Evolutionary conservation across 2,888 invertebrate genomes (phyloP).

Genomic region (Linyphia triangularis): DNA sequence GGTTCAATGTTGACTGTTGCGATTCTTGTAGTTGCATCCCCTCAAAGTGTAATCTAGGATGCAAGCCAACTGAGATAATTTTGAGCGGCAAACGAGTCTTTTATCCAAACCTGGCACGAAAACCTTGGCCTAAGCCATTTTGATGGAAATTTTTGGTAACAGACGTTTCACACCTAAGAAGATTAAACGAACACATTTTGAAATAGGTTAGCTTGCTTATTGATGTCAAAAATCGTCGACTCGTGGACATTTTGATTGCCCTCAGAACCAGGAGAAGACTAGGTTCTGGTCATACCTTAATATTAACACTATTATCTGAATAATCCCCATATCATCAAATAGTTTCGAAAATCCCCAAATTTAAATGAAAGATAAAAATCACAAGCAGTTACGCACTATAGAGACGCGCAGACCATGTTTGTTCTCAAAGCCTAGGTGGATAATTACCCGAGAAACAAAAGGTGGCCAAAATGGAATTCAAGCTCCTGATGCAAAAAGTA

Average conservation of each 20-base stretch:
- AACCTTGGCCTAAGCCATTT: constrained; percentile 34
- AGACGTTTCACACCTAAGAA: constrained; percentile 74
- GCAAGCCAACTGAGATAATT: background rate
- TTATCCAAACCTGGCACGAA: background rate
- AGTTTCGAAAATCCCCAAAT: background rate
- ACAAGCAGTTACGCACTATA: background rate
- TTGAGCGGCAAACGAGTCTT: background rate
- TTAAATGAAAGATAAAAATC: background rate
- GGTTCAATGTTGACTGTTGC: background rate
- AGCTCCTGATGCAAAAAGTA: no score
- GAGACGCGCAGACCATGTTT: background rate
- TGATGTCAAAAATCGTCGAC: constrained; percentile 1
- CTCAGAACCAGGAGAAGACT: background rate
- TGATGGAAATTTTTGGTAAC: constrained; percentile 68
- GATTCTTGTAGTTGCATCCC: background rate
- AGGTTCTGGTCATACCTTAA: background rate
- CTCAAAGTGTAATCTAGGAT: background rate
- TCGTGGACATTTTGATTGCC: background rate
- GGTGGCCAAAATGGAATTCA: background rate
- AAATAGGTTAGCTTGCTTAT: background rate
- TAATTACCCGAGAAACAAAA: background rate
- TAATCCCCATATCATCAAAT: no score
- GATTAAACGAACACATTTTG: constrained; percentile 74
- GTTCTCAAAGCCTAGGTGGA: no score
- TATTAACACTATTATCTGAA: no score